phyloP scores from a whole-genome alignment of 2,113 vertebrate species.

The Edolisoma coerulescens region DNA sequence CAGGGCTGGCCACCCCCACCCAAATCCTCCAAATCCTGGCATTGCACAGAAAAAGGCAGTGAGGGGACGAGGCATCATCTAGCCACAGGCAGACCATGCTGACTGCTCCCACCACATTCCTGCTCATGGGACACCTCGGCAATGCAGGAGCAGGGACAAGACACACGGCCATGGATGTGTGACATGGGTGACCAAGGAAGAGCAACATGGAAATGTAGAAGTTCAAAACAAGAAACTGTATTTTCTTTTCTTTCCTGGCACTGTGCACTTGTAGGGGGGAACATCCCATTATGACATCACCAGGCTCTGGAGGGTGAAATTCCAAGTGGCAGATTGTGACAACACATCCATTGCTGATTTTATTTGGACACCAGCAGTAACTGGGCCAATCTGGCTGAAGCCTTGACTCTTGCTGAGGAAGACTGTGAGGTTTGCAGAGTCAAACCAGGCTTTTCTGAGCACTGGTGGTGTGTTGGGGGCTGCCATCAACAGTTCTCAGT shows the following conservation, averaged over 20 bases:
- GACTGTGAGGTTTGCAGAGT: neutral
- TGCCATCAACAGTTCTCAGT: neutral
- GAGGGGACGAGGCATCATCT: neutral
- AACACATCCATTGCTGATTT: neutral
- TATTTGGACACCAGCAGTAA: neutral
- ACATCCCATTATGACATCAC: neutral
- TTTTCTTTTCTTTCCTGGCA: neutral
- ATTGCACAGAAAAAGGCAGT: neutral
- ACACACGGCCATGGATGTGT: neutral
- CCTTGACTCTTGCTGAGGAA: neutral
- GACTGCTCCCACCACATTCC: neutral
- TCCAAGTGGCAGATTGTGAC: neutral
- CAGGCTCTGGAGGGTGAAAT: neutral
- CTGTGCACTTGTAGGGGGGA: neutral
- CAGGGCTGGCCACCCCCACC: neutral
- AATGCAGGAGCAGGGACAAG: neutral
- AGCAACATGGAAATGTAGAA: neutral
- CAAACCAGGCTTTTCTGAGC: neutral
- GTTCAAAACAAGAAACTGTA: neutral
- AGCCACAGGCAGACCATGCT: neutral
- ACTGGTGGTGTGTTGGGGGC: neutral
- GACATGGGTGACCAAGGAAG: neutral
- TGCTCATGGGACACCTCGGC: neutral
- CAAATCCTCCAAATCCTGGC: neutral
- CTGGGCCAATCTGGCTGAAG: neutral